Evolutionary conservation across 2,888 invertebrate species (phyloP).

Genomic region (Dryadula phaetusa): DNA sequence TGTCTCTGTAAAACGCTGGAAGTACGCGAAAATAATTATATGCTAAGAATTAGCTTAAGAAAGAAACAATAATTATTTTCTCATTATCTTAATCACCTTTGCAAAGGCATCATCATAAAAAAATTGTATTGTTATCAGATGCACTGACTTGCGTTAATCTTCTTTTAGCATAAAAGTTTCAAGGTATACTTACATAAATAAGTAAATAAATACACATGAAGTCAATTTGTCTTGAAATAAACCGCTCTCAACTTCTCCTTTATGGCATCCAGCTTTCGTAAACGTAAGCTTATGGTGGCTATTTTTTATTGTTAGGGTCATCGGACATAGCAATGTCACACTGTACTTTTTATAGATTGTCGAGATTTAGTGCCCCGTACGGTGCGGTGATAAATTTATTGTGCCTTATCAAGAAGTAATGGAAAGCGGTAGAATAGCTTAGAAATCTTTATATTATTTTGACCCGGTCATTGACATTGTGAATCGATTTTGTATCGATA

Average conservation of each 20-base stretch:
- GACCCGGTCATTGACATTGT: conserved; percentile 34
- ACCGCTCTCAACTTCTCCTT: conserved; percentile 48
- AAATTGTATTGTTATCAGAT: too few species aligned
- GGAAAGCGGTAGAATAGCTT: conserved; percentile 56
- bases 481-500: conserved; percentile 26
- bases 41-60: too few species aligned
- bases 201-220: too few species aligned
- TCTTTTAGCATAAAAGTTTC: too few species aligned
- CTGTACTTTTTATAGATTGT: conserved; percentile 63
- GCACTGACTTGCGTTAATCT: too few species aligned
- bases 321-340: conserved; percentile 68
- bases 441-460: conserved; percentile 33
- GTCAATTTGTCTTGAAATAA: too few species aligned
- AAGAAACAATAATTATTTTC: too few species aligned
- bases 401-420: conserved; percentile 72
- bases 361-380: conserved; percentile 66
- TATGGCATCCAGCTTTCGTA: conserved; percentile 62
- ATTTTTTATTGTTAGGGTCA: conserved; percentile 79
- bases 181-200: too few species aligned
- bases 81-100: too few species aligned
- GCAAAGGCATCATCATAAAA: too few species aligned
- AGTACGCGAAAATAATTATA: too few species aligned
- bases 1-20: too few species aligned
- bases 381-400: conserved; percentile 77
- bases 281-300: conserved; percentile 65